Conservation (phyloP, 64 coral and sea anemone species). For the Montipora sp. region DNA sequence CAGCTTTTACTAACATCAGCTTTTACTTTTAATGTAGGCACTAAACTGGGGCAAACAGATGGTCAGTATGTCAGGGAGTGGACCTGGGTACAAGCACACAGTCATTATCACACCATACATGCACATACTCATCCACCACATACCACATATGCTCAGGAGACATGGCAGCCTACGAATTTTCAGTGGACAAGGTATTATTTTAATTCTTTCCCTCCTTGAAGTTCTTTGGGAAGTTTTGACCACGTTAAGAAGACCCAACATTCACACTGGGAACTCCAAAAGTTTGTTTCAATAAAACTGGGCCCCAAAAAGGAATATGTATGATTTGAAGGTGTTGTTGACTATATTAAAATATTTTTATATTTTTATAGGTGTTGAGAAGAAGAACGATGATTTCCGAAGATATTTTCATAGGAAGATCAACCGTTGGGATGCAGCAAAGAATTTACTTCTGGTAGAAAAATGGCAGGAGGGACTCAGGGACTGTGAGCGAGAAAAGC, state of each 20-base stretch:
- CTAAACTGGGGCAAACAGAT: slow-evolving; percentile 43
- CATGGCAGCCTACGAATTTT: slow-evolving; percentile 30
- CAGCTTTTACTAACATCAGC: background rate
- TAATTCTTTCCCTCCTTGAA: background rate
- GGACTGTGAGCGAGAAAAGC: background rate
- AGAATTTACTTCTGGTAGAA: slow-evolving; percentile 28
- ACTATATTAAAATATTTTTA: background rate
- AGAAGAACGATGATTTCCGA: slow-evolving; percentile 56
- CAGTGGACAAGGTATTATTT: slow-evolving; percentile 49
- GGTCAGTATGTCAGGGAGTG: slow-evolving; percentile 36
- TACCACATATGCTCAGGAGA: slow-evolving; percentile 16
- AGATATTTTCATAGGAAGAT: slow-evolving; percentile 36
- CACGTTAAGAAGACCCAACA: background rate
- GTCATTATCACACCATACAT: slow-evolving; percentile 56
- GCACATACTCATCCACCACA: slow-evolving; percentile 47
- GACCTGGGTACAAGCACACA: slow-evolving; percentile 53
- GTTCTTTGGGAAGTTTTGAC: background rate
- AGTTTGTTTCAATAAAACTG: background rate
- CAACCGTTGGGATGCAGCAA: slow-evolving; percentile 52
- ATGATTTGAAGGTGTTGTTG: background rate
- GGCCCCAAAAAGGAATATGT: background rate
- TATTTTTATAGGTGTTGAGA: slow-evolving; percentile 36
- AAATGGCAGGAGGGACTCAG: slow-evolving; percentile 41
- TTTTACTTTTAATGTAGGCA: background rate
- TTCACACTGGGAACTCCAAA: background rate